Base-by-base conservation (phyloP, 2,797 vertebrate genomes). In the Spheniscus humboldti region DNA sequence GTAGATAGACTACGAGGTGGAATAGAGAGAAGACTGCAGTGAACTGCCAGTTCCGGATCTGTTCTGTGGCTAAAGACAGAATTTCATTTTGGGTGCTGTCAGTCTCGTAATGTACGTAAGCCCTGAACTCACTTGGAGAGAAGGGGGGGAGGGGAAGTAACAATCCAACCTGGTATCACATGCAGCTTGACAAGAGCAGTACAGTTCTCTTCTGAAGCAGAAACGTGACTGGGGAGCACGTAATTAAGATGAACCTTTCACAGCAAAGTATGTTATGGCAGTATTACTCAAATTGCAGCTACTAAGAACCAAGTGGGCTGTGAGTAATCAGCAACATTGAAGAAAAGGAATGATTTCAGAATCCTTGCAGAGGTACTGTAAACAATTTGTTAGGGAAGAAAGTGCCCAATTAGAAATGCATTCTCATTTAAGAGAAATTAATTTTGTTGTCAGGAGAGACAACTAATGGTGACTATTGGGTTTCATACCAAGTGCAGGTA, bases 241-340 rank as follows among this genome's bases (percentile, higher is more conserved):
- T 93, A 90, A 95, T 95, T 88, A 79, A 95, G 83, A 95, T 27
- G 59, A 95, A 95, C 77, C 78, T 89, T 94, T 91, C 90, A 50
- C 47, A 90, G 92, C 75, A 25, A 82, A 91, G 78, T 47, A 9
- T 41, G 31, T 75, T 72, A 83, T 27, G 31, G 82, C 76, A 90
- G 48, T 78, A 63, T 79, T 52, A 78, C 78, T 95, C 81, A 90
- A 84, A 85, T 53, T 87, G 88, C 92, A 91, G 68, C 94, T 87
- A 73, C 89, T 82, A 90, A 94, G 85, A 93, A 60, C 50, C 67
- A 94, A 91, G 80, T 62, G 80, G 94, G 83, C 80, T 93, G 86
- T 93, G 90, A 94, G 96, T 97, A 96, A 96, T 93, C 82, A 92
- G 96, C 69, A 90, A 35, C 94, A 92, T 84, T 63, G 92, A 95